Conservation (phyloP, 1,140 invertebrate genomes). For the Campoletis sonorensis region DNA sequence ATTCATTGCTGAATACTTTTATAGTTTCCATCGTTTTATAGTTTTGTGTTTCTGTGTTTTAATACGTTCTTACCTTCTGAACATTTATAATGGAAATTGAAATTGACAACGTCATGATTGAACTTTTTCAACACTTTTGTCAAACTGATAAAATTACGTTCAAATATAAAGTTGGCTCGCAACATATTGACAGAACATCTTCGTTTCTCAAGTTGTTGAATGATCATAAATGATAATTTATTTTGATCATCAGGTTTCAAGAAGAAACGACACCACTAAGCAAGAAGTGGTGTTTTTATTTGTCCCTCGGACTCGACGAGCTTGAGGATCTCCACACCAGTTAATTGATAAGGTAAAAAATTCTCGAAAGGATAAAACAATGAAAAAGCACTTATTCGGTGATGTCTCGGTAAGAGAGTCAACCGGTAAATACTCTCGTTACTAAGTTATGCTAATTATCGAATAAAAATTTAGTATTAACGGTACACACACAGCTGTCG, state of each 20-base stretch:
- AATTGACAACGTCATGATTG: too few species aligned
- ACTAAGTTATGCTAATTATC: slow-evolving; percentile 72
- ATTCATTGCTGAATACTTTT: too few species aligned
- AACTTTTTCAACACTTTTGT: too few species aligned
- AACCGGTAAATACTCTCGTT: slow-evolving; percentile 72
- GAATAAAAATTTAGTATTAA: slow-evolving; percentile 68
- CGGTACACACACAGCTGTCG: slow-evolving; percentile 60
- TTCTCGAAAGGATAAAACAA: slow-evolving; percentile 29
- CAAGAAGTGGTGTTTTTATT: slow-evolving; percentile 47
- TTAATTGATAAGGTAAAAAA: slow-evolving; percentile 53
- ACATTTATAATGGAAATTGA: too few species aligned
- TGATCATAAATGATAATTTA: background rate
- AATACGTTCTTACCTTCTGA: too few species aligned
- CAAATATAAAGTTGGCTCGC: too few species aligned
- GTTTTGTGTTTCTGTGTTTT: too few species aligned
- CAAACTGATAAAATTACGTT: too few species aligned
- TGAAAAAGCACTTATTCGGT: slow-evolving; percentile 37
- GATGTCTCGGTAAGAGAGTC: slow-evolving; percentile 49
- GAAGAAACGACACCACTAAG: slow-evolving; percentile 73
- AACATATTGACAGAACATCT: too few species aligned
- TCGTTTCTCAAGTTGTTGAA: too few species aligned
- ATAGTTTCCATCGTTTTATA: too few species aligned
- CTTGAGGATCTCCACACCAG: slow-evolving; percentile 49
- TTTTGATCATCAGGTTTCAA: slow-evolving; percentile 71
- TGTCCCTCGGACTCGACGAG: slow-evolving; percentile 53